Conservation (phyloP, 2,888 invertebrate species). For the Lasioglossum oenotherae region DNA sequence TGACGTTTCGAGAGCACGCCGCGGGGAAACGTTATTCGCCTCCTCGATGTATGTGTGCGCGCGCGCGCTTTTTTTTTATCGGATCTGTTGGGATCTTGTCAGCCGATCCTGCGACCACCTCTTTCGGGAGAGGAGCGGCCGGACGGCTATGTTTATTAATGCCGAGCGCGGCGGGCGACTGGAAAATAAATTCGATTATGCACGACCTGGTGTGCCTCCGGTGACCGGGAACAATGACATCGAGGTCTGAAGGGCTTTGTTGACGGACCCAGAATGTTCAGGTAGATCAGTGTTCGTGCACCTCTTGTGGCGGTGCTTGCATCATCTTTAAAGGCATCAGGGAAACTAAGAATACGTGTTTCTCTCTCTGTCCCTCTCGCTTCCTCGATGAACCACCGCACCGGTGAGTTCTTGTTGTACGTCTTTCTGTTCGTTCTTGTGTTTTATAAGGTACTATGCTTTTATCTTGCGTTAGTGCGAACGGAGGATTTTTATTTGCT, state of each 20-base stretch:
- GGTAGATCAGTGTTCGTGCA: neutral
- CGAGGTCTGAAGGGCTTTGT: slow-evolving; percentile 2
- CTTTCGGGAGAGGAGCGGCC: neutral
- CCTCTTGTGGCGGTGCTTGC: neutral
- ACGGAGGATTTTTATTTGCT: neutral
- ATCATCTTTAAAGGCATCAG: neutral
- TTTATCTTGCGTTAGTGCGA: neutral
- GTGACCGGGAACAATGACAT: slow-evolving; percentile 12
- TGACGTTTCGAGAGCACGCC: neutral
- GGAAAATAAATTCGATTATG: slow-evolving; percentile 20
- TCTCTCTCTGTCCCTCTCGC: no score
- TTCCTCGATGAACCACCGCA: neutral
- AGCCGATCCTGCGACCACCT: neutral
- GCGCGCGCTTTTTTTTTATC: neutral
- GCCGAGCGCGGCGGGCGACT: neutral
- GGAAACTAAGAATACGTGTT: neutral
- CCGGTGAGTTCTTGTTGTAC: neutral
- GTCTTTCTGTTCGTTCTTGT: neutral
- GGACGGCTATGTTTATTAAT: slow-evolving; percentile 16
- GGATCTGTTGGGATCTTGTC: slow-evolving; percentile 16
- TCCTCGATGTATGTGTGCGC: neutral
- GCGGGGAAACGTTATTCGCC: neutral
- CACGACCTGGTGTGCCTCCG: slow-evolving; percentile 1
- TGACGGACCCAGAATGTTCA: slow-evolving; percentile 1
- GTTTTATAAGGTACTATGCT: neutral